A percentile compares a stretch with the other conserved stretches of the same genome.
Evolutionary conservation across 2,797 vertebrate species (phyloP).

Genomic region (Triplophysa yarkandensis): DNA sequence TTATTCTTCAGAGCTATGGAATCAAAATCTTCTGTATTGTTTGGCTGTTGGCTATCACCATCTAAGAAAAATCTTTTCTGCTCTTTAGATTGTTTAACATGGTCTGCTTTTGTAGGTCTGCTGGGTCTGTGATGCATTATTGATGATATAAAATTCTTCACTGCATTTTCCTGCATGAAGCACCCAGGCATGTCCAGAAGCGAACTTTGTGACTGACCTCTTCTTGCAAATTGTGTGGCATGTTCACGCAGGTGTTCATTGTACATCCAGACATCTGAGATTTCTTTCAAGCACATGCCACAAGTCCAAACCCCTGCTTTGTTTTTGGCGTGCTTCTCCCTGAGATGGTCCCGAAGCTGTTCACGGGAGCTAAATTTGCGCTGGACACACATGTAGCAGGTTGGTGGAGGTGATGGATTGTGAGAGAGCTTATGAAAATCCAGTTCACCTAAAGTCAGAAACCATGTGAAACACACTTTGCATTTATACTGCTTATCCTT

Average conservation of each 20-base stretch:
- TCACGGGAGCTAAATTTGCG: constrained; percentile 95
- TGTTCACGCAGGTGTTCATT: constrained; percentile 96
- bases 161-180: constrained; percentile 80
- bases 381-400: constrained; percentile 99
- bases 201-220: constrained; percentile 85
- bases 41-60: constrained; percentile 62
- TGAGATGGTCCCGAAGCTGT: constrained; percentile 91
- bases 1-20: constrained; percentile 69
- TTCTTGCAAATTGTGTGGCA: constrained; percentile 91
- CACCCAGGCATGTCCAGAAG: constrained; percentile 82
- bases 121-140: constrained; percentile 82
- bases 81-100: constrained; percentile 64
- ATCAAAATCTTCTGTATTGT: constrained; percentile 66
- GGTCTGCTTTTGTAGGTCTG: constrained; percentile 72
- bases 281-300: constrained; percentile 97
- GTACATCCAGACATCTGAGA: constrained; percentile 97
- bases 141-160: constrained; percentile 87
- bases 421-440: constrained; percentile 96
- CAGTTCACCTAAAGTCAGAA: constrained; percentile 88
- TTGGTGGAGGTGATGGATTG: constrained; percentile 93
- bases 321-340: constrained; percentile 92
- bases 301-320: constrained; percentile 95
- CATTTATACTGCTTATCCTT: constrained; percentile 94
- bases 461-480: constrained; percentile 96
- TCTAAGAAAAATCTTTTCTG: constrained; percentile 67